A percentile compares a stretch with the other conserved stretches of the same genome.
phyloP scores from a whole-genome alignment of 2,888 invertebrate species.

The Gryllus longicercus region DNA sequence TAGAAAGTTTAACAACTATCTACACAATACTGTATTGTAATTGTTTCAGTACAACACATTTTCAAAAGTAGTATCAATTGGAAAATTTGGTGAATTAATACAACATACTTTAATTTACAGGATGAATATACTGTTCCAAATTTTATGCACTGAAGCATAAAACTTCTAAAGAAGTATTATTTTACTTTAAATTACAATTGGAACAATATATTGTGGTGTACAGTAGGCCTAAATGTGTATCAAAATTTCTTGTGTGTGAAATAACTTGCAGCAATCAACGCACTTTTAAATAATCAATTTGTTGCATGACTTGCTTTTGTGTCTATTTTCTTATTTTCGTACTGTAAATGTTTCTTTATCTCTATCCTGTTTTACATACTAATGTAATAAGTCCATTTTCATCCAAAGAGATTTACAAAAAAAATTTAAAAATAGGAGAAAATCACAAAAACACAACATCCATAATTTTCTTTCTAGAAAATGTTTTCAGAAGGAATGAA shows the following conservation, averaged over 20 bases:
- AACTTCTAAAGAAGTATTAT: slow-evolving; percentile 10
- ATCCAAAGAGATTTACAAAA: slow-evolving; percentile 27
- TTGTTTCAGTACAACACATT: slow-evolving; percentile 24
- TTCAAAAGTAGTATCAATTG: slow-evolving; percentile 21
- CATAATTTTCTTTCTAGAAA: slow-evolving; percentile 5
- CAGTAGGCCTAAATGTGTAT: slow-evolving; percentile 31
- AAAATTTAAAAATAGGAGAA: slow-evolving; percentile 29
- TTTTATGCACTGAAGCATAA: slow-evolving; percentile 19
- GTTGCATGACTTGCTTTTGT: slow-evolving; percentile 26
- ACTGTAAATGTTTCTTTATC: slow-evolving; percentile 23
- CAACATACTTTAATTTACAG: neutral
- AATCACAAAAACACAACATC: slow-evolving; percentile 20
- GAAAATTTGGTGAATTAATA: slow-evolving; percentile 25
- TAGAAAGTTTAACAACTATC: slow-evolving; percentile 23
- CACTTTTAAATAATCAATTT: slow-evolving; percentile 26
- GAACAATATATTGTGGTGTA: neutral
- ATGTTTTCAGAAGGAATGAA: slow-evolving; percentile 22
- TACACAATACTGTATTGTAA: slow-evolving; percentile 23
- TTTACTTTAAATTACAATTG: slow-evolving; percentile 20
- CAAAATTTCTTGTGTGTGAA: slow-evolving; percentile 28
- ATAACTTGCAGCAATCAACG: slow-evolving; percentile 5
- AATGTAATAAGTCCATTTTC: slow-evolving; percentile 30
- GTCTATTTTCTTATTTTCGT: slow-evolving; percentile 21
- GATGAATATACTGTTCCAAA: slow-evolving; percentile 18
- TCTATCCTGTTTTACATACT: slow-evolving; percentile 29